Evolutionary conservation across 2,797 vertebrate genomes (phyloP).

Genomic region (Coreius guichenoti): DNA sequence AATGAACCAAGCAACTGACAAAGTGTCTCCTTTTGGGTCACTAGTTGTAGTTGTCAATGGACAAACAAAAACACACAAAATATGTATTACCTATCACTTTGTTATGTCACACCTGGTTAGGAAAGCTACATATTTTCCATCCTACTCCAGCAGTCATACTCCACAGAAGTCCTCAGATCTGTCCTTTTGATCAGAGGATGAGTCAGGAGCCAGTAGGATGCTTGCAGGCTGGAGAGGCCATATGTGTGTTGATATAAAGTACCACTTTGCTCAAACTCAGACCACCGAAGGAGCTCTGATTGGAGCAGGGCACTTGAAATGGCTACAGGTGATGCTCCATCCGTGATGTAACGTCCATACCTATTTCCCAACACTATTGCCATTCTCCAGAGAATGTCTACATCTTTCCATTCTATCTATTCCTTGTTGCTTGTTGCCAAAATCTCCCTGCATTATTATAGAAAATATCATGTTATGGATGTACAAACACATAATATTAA

Average conservation of each 20-base stretch:
- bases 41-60: not conserved
- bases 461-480: not conserved
- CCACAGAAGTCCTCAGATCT: conserved; percentile 16
- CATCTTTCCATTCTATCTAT: not conserved
- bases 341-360: not conserved
- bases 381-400: not conserved
- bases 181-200: conserved; percentile 7
- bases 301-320: conserved; percentile 33
- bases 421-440: not conserved
- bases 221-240: not conserved
- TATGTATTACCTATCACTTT: not conserved
- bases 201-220: not conserved
- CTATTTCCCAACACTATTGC: not conserved
- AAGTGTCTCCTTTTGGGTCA: not conserved
- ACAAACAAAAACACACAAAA: not conserved
- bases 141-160: not conserved
- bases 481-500: not conserved
- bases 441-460: not conserved
- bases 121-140: not conserved
- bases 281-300: not conserved
- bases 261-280: conserved; percentile 20
- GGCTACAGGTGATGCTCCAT: conserved; percentile 1
- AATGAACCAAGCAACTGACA: not conserved
- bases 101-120: not conserved
- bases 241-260: conserved; percentile 34